A percentile compares a stretch with the other conserved stretches of the same genome.
These are phyloP conservation scores for Callionymus lyra DNA, from an alignment of 2,113 vertebrate genomes.

Conservation along the genomic window DNA sequence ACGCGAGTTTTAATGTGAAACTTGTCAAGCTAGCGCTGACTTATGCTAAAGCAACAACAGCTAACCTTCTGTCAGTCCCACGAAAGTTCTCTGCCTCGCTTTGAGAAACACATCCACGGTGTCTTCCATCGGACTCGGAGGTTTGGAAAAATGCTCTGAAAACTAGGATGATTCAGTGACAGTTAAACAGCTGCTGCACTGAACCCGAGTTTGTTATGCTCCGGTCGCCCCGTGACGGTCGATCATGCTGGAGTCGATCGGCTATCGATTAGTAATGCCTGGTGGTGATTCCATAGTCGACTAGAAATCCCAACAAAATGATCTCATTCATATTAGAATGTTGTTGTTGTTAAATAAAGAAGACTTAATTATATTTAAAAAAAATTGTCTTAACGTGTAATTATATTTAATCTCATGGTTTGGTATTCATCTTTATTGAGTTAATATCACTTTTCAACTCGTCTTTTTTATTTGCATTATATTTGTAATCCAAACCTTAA, in stretches of 20 bases:
- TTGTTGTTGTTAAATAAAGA: too few relatives aligned
- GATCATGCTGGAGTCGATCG: constrained; percentile 10
- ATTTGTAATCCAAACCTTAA: too few relatives aligned
- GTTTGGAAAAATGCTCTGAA: neutral
- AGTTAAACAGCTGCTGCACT: neutral
- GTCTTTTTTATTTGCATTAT: too few relatives aligned
- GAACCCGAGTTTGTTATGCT: constrained; percentile 1
- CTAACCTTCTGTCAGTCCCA: constrained; percentile 63
- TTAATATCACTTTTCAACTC: too few relatives aligned
- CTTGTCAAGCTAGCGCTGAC: neutral
- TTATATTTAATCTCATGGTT: too few relatives aligned
- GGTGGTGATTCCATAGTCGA: neutral
- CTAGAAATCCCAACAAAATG: too few relatives aligned
- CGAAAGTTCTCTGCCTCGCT: constrained; percentile 55
- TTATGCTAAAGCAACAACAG: constrained; percentile 4
- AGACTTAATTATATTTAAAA: too few relatives aligned
- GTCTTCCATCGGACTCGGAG: constrained; percentile 40
- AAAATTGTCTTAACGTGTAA: too few relatives aligned
- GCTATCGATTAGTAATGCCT: constrained; percentile 35
- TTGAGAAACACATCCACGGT: constrained; percentile 53
- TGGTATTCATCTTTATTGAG: too few relatives aligned
- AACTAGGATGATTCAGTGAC: too few relatives aligned
- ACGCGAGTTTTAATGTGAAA: neutral
- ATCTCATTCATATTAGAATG: too few relatives aligned
- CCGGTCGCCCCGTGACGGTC: neutral